Base-by-base conservation (phyloP, 2,113 vertebrate genomes). In the Sinocyclocheilus anophthalmus region DNA sequence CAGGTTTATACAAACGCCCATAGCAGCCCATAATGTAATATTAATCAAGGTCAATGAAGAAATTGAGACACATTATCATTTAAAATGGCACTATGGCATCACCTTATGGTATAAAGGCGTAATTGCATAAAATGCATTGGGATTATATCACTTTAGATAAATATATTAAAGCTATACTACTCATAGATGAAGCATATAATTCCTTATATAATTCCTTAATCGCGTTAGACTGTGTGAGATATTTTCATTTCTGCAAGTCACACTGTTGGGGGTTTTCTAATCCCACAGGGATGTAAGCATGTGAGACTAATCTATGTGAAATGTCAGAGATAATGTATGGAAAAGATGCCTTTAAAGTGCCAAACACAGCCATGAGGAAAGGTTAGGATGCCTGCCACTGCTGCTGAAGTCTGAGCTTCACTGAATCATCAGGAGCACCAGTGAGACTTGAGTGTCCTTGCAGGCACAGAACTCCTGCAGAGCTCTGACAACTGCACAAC, bases 281-380 rank as follows among this genome's bases (percentile, higher is more conserved):
- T 22, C 26, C 24, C 1, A 57, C 26, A 78, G 24, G 18, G 50
- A 57, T 57, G 18, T 8, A 57, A 57, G 18, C 55, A 20, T 57
- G 18, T 12, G 13, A 55, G 26, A 55, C 50, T 57, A 76, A 50
- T 76, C 13, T 76, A 18, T 55, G 14, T 59, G 39, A 61, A 61
- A 80, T 63, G 77, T 80, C 55, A 80, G 12, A 63, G 12, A 42
- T 63, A 63, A 80, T 80, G 57, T 63, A 42, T 80, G 57, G 13
- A 42, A 37, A 39, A 77, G 48, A 4, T 78, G 53, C 76, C 16
- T 78, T 57, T 13, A 57, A 57, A 78, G 76, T 37, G 20, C 20
- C 50, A 37, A 57, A 78, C 26, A 1, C 26, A 13, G 76, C 76
- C 30, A 11, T 9, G 53, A 37, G 13, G 53, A 24, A 80, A 63